phyloP scores from a whole-genome alignment of 2,797 vertebrate species.

The Phalanger gymnotis region DNA sequence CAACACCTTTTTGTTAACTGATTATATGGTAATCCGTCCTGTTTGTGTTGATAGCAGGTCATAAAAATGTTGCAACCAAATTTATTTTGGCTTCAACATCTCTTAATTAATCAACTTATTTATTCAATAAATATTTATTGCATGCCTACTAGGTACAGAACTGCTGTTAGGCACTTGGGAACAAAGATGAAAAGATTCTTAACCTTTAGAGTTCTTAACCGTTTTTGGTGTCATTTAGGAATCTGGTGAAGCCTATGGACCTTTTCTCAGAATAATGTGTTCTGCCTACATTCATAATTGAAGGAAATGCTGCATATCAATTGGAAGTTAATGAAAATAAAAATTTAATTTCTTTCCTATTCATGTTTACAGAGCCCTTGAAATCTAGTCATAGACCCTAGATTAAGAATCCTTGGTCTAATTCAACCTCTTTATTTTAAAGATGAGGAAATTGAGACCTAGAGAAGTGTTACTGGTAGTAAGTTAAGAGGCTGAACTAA shows the following conservation, averaged over 20 bases:
- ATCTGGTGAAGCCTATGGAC: not conserved
- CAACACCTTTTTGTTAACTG: constrained; percentile 66
- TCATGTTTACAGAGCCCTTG: not conserved
- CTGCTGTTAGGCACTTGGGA: not conserved
- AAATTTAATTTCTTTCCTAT: not conserved
- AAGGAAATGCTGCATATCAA: not conserved
- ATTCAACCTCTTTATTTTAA: not conserved
- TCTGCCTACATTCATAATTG: not conserved
- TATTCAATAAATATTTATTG: constrained; percentile 52
- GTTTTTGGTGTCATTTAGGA: not conserved
- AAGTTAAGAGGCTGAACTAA: not conserved
- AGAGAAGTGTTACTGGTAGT: not conserved
- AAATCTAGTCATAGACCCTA: not conserved
- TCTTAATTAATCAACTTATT: constrained; percentile 59
- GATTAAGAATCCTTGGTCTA: not conserved
- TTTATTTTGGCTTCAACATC: constrained; percentile 61
- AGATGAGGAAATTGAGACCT: not conserved
- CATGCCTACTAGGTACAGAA: not conserved
- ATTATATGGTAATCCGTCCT: constrained; percentile 62
- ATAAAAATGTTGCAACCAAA: constrained; percentile 68
- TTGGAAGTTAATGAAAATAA: not conserved
- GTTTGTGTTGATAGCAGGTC: constrained; percentile 56
- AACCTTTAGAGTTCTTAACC: not conserved
- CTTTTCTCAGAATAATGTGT: not conserved
- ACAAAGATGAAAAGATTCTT: not conserved